Evolutionary conservation across 1,140 invertebrate genomes (phyloP).

Genomic region (Diabrotica virgifera): DNA sequence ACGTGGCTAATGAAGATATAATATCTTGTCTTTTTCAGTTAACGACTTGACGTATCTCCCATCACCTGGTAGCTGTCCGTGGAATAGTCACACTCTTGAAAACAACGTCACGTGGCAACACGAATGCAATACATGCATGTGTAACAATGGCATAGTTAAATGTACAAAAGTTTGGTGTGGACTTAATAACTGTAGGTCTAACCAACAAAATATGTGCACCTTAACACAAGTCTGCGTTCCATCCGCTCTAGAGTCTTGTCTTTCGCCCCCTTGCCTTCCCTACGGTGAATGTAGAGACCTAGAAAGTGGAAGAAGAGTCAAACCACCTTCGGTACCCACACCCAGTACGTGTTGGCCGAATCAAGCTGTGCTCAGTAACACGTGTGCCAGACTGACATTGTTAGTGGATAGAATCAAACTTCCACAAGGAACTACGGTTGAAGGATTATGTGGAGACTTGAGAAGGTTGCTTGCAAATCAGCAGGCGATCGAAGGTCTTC

Average conservation of each 20-base stretch:
- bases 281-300: conserved; percentile 80
- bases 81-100: conserved; percentile 56
- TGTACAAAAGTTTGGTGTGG: conserved; percentile 87
- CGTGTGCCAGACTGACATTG: conserved; percentile 72
- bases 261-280: conserved; percentile 71
- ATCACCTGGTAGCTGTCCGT: conserved; percentile 53
- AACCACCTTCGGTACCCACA: conserved; percentile 70
- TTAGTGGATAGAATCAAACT: conserved; percentile 65
- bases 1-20: background rate
- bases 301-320: conserved; percentile 68
- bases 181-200: conserved; percentile 69
- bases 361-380: conserved; percentile 61
- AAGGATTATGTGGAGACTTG: conserved; percentile 66
- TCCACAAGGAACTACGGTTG: conserved; percentile 67
- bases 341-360: conserved; percentile 79
- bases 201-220: conserved; percentile 50
- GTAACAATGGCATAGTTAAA: conserved; percentile 66
- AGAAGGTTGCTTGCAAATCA: conserved; percentile 64
- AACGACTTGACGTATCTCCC: conserved; percentile 47
- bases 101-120: conserved; percentile 65
- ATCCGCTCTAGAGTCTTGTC: conserved; percentile 69
- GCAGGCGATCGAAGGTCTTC: conserved; percentile 53
- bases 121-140: conserved; percentile 81
- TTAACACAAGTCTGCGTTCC: conserved; percentile 73
- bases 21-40: conserved; percentile 40